Base-by-base conservation (phyloP, 2,888 invertebrate species). In the Cosmia pyralina region DNA sequence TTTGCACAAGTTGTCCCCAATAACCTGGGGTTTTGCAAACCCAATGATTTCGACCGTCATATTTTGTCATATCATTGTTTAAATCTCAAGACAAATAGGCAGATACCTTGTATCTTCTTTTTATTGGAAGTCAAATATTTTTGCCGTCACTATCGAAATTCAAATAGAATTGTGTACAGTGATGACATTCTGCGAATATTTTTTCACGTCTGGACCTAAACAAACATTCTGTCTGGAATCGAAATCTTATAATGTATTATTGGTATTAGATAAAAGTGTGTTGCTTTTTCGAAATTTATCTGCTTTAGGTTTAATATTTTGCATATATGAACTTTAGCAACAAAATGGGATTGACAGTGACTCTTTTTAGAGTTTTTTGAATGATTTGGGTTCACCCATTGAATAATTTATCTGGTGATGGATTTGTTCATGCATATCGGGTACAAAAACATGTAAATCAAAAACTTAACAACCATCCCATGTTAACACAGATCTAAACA, bases 161-260 rank as follows among this genome's bases (percentile, higher is more conserved):
- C 81, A 89, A 86, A 85, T 78, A 87, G 77, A 81, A 86, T 88
- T 89, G 88, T 92, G 88, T 92, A 88, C 87, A 85, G 66, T 86
- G 92, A 93, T 89, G 92, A 85, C 79, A 88, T 91, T 92, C 89
- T 87, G 89, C 88, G 87, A 89, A 87, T 79, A 76, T 82, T 87
- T 88, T 85, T 89, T 79, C 69, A 80, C 78, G 82, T 85, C 82
- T 75, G 62, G 84, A 84, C 93, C 93, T 93, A 91, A 90, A 87
- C 75, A 91, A 93, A 93, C 82, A 90, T 75, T 76, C 15, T 72
- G 17, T 75, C 70, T 66, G 52, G 2, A 75, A 48, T 75, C 77
- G 53, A 46, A 19, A 63, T 38, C 34, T 53, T 53, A 52, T 28
- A 48, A 52, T 46, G 50, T 84, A 80, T 82, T 81, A 59, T n/a